Conservation (phyloP, 37 sponge, comb jelly and placozoan genomes). For the Hormiphora californensis region DNA sequence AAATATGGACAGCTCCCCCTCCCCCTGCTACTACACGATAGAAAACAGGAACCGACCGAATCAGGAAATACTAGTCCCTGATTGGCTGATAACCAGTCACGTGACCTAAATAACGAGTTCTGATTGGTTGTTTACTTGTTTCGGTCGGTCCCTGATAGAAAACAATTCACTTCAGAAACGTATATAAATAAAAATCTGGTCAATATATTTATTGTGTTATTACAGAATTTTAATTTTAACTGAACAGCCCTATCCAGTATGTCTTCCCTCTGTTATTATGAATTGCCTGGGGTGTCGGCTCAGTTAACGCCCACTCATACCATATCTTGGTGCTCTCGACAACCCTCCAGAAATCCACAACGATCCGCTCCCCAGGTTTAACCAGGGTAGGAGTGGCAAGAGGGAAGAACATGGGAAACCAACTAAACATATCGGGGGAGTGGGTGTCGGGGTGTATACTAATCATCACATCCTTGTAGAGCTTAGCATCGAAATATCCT, state of each 20-base stretch:
- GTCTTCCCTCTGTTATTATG: constrained; percentile 84
- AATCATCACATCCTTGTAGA: constrained; percentile 74
- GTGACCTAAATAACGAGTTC: no score
- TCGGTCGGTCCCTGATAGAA: no score
- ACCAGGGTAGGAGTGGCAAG: constrained; percentile 71
- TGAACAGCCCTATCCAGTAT: constrained; percentile 81
- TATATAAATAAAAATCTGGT: no score
- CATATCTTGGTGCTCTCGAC: constrained; percentile 72
- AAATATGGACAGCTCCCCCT: no score
- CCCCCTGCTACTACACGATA: no score
- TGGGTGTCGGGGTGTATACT: constrained; percentile 88
- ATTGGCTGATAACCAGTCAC: no score
- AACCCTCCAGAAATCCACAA: constrained; percentile 73
- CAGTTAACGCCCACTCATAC: constrained; percentile 91
- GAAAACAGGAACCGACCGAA: no score
- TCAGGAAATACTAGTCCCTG: no score
- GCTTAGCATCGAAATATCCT: constrained; percentile 85
- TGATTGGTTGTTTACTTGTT: no score
- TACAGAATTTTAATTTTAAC: not conserved
- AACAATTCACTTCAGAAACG: no score
- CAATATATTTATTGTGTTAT: not conserved
- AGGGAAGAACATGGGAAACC: constrained; percentile 98
- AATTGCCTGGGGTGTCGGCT: constrained; percentile 61
- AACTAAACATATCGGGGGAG: constrained; percentile 94
- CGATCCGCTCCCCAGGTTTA: constrained; percentile 24